Evolutionary conservation across 2,797 vertebrate species (phyloP).

Genomic region (Arrhamphus sclerolepis): DNA sequence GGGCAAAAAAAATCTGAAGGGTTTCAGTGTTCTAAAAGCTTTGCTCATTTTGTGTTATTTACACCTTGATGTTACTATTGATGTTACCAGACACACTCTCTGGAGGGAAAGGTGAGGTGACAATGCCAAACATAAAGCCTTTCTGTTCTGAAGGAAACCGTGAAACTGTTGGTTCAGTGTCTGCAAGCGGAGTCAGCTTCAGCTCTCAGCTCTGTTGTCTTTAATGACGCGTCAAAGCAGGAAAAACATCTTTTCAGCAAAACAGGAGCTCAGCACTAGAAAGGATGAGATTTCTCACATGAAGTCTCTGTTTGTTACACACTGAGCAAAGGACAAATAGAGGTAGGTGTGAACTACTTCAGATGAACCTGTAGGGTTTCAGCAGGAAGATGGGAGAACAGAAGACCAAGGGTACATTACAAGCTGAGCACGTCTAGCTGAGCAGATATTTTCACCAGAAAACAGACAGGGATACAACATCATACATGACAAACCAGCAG

Average conservation of each 20-base stretch:
- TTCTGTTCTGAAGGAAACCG: too few relatives aligned
- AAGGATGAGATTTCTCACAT: neutral
- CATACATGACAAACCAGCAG: neutral
- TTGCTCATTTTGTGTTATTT: too few relatives aligned
- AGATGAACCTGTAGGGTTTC: neutral
- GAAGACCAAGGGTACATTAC: conserved; percentile 15
- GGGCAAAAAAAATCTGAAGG: neutral
- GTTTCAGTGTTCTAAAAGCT: neutral
- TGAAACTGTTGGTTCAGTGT: neutral
- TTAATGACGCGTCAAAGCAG: conserved; percentile 14
- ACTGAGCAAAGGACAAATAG: neutral
- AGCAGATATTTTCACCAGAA: neutral
- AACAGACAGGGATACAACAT: neutral
- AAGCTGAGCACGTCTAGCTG: conserved; percentile 1
- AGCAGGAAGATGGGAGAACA: too few relatives aligned
- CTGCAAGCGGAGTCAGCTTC: conserved; percentile 1
- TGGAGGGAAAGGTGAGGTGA: too few relatives aligned
- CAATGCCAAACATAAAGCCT: too few relatives aligned
- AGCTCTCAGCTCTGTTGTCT: neutral
- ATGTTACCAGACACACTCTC: too few relatives aligned
- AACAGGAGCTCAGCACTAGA: neutral
- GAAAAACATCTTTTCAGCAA: conserved; percentile 13
- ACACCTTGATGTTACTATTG: too few relatives aligned
- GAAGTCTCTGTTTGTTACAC: neutral
- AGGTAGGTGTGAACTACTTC: neutral